Evolutionary conservation across 2,797 vertebrate species (phyloP), one percentile per base, ranked within the genome.

Genomic region (Phrynocephalus forsythii): DNA sequence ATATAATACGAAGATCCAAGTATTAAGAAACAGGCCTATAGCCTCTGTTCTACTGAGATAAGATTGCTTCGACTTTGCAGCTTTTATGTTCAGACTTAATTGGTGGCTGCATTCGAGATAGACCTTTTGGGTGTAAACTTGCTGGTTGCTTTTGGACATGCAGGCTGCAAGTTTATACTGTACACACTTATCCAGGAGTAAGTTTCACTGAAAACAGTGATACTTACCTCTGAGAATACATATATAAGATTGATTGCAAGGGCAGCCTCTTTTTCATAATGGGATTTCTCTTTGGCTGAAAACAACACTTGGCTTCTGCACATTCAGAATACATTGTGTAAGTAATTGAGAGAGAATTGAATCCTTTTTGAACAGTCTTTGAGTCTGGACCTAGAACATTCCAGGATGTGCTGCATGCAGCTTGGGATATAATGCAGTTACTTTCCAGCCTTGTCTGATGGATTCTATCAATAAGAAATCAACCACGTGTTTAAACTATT

Each of bases 1-100:
- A 60, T 88, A 83, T 82, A 81, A 88, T 68, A 77, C 48, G 71
- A 85, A 85, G 87, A 85, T 88, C 71, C 60, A 69, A 88, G 83
- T 76, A 85, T 79, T 79, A 18, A 30, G 4, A 83, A 75, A 66
- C 15, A 81, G 78, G 60, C 75, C 79, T 52, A 33, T 66, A 73
- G 69, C 28, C 44, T 50, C 44, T 56, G 75, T 68, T 76, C 13
- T 79, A 73, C 24, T 67, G 9, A 81, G 69, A 81, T 88, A 81
- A 88, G 78, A 76, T 85, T 81, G 83, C 78, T 76, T 81, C 77
- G 63, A 11, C 69, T 75, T 85, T 24, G 7, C 60, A 75, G 18
- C 24, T 81, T 85, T 52, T n/a, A 68, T 85, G 71, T 20, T 85
- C 18, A 66, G 2, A 3, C 69, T 84, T 88, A 48, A n/a, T 84